Evolutionary conservation across 2,888 invertebrate genomes (phyloP), one percentile per base, ranked within the genome.

Genomic region (Drosophila fungiperda): DNA sequence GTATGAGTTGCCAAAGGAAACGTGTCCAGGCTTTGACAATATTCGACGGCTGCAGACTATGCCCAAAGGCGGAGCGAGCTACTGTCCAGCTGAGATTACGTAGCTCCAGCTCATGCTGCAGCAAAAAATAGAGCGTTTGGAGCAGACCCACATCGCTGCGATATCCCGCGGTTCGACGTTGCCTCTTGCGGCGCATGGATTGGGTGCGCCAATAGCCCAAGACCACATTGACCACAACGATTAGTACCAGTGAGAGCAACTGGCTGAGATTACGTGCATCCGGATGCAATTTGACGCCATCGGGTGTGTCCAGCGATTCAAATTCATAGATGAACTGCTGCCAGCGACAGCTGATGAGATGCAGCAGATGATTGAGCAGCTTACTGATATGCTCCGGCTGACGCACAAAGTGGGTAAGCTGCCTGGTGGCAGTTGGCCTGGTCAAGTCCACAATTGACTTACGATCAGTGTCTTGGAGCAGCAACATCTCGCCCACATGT

Each of bases 271-370:
- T 92, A 4, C 85, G 72, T 23, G 87, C 52, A 91, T 91, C 68
- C 76, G 89, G 23, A 86, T 78, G 29, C 71, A 78, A 57, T 9
- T 68, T 72, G 9, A 70, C 35, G 0, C 91, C 92, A 58, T 93
- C 93, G 0, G 96, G 96, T 65, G 96, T 95, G 90, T 97, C 96
- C 7, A 96, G 93, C 0, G 97, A 97, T 91, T 97, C 97, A 77
- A 96, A 96, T 84, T 96, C 95, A 32, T 95, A 96, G 8, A 96
- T 95, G 80, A 97, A 96, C 85, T 96, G 96, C 88, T 97, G 97
- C 97, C 97, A 97, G 26, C 95, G 94, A 81, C 96, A 96, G 23
- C 96, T 95, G 38, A 96, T 92, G 69, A 95, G 95, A 81, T 96
- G 95, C 48, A 95, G 94, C 17, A 97, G 80, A 77, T 96, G 96